Evolutionary conservation across 2,888 invertebrate species (phyloP), one percentile per base, ranked within the genome.

Genomic region (Drosophila acutilabella): DNA sequence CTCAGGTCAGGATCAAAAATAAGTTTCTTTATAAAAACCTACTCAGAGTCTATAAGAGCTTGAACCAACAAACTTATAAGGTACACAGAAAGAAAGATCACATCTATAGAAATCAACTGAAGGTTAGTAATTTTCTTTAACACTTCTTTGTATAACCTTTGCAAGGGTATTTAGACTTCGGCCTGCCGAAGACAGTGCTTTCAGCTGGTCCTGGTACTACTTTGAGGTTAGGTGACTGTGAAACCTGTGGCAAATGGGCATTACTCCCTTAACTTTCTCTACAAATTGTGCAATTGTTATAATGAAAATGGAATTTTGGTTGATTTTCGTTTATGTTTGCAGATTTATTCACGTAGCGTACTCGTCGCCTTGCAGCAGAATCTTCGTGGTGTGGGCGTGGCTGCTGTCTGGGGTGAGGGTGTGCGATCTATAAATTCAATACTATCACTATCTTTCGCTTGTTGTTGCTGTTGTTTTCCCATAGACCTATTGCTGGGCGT

Each of bases 371-470:
- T 84, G 64, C 57, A 66, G 48, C 62, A 69, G 42, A 72, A 70
- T 53, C 74, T 68, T 10, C 64, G 69, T 0, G 88, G 60, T n/a
- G 67, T 74, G n/a, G 73, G 65, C 23, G 74, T 68, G 23, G 48
- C 38, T n/a, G 61, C 51, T 20, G 68, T 57, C 18, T 50, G 57
- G 6, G 91, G 92, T 11, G 92, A 92, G 3, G 92, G 92, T 36
- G 92, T 91, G 33, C 92, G 90, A 78, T 92, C 92, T 60, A 92
- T 92, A 77, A 85, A 92, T 62, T 92, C 92, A 67, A 92, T 88
- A 66, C 72, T 88, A 47, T 92, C 92, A 54, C 81, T 80, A 56
- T 90, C 91, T 59, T 65, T 76, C 20, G 59, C 38, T 50, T 74
- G 74, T 33, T 54, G 52, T 8, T 58, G 47, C 14, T 14, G 42